Conservation (phyloP, 2,888 invertebrate genomes). For the Chalcis sispes region DNA sequence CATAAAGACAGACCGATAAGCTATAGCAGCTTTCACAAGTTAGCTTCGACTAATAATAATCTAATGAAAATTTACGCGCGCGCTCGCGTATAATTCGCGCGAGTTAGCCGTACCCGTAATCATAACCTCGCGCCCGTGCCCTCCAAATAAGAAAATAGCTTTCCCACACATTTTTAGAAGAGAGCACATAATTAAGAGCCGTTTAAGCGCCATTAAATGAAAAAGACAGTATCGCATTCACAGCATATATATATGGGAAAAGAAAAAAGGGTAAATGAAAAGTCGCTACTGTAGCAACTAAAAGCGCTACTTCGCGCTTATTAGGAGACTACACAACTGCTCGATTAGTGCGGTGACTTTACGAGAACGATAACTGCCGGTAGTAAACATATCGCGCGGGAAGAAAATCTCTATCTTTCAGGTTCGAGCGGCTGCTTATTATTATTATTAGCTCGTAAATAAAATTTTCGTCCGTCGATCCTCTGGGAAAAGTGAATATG, state of each 20-base stretch:
- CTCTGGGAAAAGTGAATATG: conserved; percentile 36
- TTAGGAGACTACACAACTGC: background rate
- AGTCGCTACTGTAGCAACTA: too few species aligned
- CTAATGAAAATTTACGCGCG: conserved; percentile 33
- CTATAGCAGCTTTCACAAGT: too few species aligned
- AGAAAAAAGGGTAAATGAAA: background rate
- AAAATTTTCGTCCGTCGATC: conserved; percentile 35
- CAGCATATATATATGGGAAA: background rate
- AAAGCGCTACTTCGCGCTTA: conserved; percentile 6
- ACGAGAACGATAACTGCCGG: conserved; percentile 18
- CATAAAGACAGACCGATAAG: too few species aligned
- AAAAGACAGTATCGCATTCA: conserved; percentile 6
- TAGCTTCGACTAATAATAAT: conserved; percentile 29
- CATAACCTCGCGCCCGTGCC: too few species aligned
- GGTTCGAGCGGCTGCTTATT: conserved; percentile 4
- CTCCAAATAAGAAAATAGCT: too few species aligned
- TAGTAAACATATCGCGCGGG: conserved; percentile 36
- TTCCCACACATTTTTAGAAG: too few species aligned
- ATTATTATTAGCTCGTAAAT: conserved; percentile 41
- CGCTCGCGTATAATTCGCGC: background rate
- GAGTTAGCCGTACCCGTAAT: conserved; percentile 1
- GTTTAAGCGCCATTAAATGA: conserved; percentile 11
- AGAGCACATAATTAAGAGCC: too few species aligned
- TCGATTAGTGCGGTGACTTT: conserved; percentile 9
- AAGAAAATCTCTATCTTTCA: conserved; percentile 32